Conservation (phyloP, 2,797 vertebrate genomes). For the Chromobotia macracanthus region DNA sequence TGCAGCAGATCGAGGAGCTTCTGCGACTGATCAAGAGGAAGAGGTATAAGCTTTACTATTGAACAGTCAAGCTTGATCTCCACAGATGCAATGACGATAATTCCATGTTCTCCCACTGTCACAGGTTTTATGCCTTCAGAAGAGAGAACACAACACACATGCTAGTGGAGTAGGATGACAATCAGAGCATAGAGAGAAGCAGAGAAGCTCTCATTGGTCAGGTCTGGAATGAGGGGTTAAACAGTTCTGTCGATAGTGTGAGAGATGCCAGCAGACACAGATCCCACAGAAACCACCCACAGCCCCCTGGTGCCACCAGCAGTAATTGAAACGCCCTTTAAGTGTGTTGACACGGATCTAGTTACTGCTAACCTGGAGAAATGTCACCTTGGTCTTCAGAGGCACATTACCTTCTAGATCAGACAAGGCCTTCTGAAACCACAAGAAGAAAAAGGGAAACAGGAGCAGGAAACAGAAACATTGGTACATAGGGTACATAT, state of each 20-base stretch:
- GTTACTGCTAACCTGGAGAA: not conserved
- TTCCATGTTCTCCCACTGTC: not conserved
- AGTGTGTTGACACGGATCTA: not conserved
- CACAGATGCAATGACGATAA: not conserved
- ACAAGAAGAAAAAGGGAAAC: not conserved
- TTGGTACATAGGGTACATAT: not conserved
- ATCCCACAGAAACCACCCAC: not conserved
- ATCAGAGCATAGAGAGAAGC: not conserved
- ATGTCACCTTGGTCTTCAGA: not conserved
- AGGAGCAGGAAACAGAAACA: not conserved
- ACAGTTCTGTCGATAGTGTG: not conserved
- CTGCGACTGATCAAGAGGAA: not conserved
- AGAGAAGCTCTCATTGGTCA: not conserved
- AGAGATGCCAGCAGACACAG: not conserved
- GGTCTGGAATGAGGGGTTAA: not conserved
- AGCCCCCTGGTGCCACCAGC: not conserved
- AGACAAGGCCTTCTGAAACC: not conserved
- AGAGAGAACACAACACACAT: not conserved
- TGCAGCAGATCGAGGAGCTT: not conserved
- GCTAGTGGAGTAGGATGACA: not conserved
- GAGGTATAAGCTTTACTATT: not conserved
- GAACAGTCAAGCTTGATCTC: not conserved
- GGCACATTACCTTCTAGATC: not conserved
- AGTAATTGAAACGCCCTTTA: conserved; percentile 6
- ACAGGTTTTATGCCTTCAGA: not conserved